phyloP scores from a whole-genome alignment of 2,888 invertebrate species.

The Elaeidobius kamerunicus region DNA sequence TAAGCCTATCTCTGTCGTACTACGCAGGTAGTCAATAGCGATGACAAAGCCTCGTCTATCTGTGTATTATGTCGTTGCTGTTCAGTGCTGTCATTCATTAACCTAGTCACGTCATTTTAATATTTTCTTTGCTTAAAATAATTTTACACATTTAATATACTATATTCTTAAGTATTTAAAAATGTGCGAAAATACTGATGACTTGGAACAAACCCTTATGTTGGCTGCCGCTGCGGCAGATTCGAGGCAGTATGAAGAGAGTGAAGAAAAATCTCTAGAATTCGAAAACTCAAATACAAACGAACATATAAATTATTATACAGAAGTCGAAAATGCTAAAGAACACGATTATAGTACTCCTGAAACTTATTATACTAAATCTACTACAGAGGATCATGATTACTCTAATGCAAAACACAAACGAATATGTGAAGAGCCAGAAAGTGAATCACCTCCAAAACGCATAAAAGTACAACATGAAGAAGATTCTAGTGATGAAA shows the following conservation, averaged over 20 bases:
- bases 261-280: constrained; percentile 21
- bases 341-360: neutral
- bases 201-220: constrained; percentile 45
- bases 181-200: constrained; percentile 42
- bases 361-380: neutral
- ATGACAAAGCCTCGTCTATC: no score
- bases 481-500: neutral
- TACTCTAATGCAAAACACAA: neutral
- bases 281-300: constrained; percentile 19
- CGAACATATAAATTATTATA: constrained; percentile 13
- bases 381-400: neutral
- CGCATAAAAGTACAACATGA: neutral
- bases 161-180: neutral
- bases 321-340: constrained; percentile 1
- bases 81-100: no score
- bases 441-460: neutral
- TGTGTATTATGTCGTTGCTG: no score
- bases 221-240: constrained; percentile 47
- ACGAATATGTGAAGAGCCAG: constrained; percentile 14
- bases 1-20: no score
- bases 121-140: no score
- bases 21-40: no score
- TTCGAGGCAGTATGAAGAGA: constrained; percentile 41
- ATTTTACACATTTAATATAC: neutral
- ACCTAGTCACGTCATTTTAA: no score